Base-by-base conservation (phyloP, 2,113 vertebrate genomes). In the Meles meles region DNA sequence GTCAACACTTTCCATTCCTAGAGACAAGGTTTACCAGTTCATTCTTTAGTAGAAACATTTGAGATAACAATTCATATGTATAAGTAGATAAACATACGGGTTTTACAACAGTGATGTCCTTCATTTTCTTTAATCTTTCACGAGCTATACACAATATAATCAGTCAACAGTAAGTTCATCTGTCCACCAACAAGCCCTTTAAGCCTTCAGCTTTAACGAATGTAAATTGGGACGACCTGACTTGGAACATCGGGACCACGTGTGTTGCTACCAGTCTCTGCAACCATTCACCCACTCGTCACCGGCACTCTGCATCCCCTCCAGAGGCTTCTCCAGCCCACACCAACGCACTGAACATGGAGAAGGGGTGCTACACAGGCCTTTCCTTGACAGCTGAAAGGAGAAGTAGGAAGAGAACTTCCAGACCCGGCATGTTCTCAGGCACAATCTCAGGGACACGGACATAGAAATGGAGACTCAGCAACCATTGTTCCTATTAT, bases 1-100 rank as follows among this genome's bases (percentile, higher is more conserved):
- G 69, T 29, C 67, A 94, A 82, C 47, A 92, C 90, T 96, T 59
- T 37, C 90, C 71, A 91, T 63, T 91, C 47, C 86, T 47, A 49
- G 49, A 47, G 17, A 94, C 25, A 42, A 13, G n/a, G 34, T 67
- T 97, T 94, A 95, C 79, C 29, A 59, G 57, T 79, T 91, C 65
- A 81, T 67, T 55, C 83, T 96, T 72, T 88, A 80, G 80, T 42
- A 5, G 83, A 94, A 83, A 34, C 61, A 5, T 47, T 61, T 71
- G 69, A 93, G 47, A 94, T 31, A 90, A 92, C 18, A 44, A 13
- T 9, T 91, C 47, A 93, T 10, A 57, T 21, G n/a, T 49, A 47
- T 6, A 80, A 69, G 13, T 86, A 44, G 20, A 42, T 80, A 12
- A 11, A 83, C 90, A 31, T 55, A 6, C 27, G 72, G 55, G 27